Evolutionary conservation across 2,113 vertebrate species (phyloP).

Genomic region (Blennius ocellaris): DNA sequence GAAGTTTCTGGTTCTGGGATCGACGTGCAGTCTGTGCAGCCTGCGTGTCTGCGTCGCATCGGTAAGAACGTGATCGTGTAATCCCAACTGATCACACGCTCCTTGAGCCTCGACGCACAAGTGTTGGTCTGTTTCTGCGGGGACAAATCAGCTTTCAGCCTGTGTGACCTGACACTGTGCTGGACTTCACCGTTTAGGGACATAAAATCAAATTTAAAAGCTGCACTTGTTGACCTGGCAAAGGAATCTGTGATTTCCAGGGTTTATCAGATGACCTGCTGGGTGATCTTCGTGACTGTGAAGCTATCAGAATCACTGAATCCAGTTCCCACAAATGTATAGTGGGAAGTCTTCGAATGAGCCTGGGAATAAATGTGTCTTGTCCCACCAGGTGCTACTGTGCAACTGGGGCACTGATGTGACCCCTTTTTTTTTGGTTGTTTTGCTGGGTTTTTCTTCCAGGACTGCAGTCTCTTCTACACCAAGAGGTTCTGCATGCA

Average conservation of each 20-base stretch:
- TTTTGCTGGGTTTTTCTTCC: conserved; percentile 23
- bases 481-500: conserved; percentile 89
- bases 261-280: conserved; percentile 25
- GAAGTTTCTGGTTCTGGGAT: conserved; percentile 88
- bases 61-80: conserved; percentile 62
- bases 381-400: not conserved
- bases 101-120: not conserved
- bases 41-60: conserved; percentile 84
- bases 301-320: conserved; percentile 18
- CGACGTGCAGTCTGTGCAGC: conserved; percentile 85
- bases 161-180: not conserved
- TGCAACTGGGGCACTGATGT: not conserved
- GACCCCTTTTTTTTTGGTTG: too few relatives aligned
- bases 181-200: not conserved
- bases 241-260: not conserved
- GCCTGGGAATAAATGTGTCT: not conserved
- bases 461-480: conserved; percentile 94
- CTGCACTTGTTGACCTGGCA: not conserved
- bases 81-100: not conserved
- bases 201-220: not conserved
- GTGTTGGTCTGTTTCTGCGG: not conserved
- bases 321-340: not conserved
- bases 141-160: not conserved
- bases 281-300: not conserved
- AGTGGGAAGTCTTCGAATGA: not conserved